Evolutionary conservation across 2,113 vertebrate genomes (phyloP).

Genomic region (Austrofundulus limnaeus): DNA sequence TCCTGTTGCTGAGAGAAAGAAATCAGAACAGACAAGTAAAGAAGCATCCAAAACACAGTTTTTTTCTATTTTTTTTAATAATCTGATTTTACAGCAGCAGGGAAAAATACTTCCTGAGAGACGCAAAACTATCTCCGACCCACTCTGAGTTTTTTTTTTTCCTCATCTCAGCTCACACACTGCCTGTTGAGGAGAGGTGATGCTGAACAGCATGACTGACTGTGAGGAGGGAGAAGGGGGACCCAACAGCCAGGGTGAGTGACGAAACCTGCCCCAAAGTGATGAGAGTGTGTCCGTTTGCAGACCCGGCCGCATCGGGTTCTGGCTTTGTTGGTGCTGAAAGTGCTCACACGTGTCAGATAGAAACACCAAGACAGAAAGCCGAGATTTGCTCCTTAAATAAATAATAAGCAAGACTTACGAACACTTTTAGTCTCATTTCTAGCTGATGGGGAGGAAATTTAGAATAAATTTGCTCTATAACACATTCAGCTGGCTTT

Average conservation of each 20-base stretch:
- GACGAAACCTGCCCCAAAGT: conserved; percentile 47
- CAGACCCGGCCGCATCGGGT: conserved; percentile 1
- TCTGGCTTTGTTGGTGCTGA: background rate
- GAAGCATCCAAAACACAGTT: conserved; percentile 30
- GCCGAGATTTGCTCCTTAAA: no score
- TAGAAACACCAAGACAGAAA: no score
- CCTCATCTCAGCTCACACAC: conserved; percentile 16
- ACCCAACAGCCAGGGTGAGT: conserved; percentile 88
- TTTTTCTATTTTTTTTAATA: conserved; percentile 6
- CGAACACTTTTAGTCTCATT: no score
- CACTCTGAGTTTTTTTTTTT: conserved; percentile 1
- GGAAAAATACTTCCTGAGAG: conserved; percentile 28
- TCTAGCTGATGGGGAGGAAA: no score
- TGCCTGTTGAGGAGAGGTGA: conserved; percentile 73
- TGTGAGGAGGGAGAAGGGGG: conserved; percentile 89
- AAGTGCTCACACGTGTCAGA: background rate
- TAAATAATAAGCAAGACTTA: no score
- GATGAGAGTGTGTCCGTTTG: conserved; percentile 22
- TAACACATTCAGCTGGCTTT: no score
- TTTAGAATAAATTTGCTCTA: no score
- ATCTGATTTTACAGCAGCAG: conserved; percentile 18
- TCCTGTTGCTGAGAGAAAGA: conserved; percentile 70
- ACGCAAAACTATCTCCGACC: conserved; percentile 18
- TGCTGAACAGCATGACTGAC: conserved; percentile 92
- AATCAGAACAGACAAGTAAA: conserved; percentile 42